Base-by-base conservation (phyloP, 1,140 invertebrate genomes). In the Augochlora pura region DNA sequence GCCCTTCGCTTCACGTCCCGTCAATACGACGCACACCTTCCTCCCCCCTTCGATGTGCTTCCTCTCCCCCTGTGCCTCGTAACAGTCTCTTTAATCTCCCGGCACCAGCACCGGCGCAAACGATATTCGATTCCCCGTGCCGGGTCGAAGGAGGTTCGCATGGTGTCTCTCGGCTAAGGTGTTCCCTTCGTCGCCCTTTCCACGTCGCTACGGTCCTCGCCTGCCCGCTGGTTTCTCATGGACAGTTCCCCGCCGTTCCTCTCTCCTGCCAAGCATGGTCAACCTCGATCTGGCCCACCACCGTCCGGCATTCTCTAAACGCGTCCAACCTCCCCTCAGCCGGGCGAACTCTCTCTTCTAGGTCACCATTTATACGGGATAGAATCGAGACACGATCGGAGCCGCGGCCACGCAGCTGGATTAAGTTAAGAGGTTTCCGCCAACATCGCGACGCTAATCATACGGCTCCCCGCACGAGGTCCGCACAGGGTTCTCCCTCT, bases 341-440 rank as follows among this genome's bases (percentile, higher is more conserved):
- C 0, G 25, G 21, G 49, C 9, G 8, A n/a, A 4, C 68, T 23
- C 25, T n/a, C 68, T 23, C 25, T n/a, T 27, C 39, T 83, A 84
- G 62, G 75, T 87, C 75, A 86, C 75, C 85, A 79, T 83, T 57
- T 57, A 57, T 46, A 46, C 42, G 12, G 42, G 12, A 46, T 2
- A 46, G 14, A 2, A 12, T 54, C 49, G 49, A 54, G 6, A 16
- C 1, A 2, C 10, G 4, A 16, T 16, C 16, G 16, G 18, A 54
- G 49, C 18, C 12, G 16, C 49, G 49, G 16, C 21, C 49, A 46
- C 49, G 18, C 10, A 2, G 9, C 1, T 54, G 49, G 21, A 54
- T 54, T 54, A 54, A 54, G 49, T 54, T 54, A 54, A 54, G 49
- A 54, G 16, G 49, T 18, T 21, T 54, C 32, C 32, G 32, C 32